A percentile compares a stretch with the other conserved stretches of the same genome.
phyloP scores from a whole-genome alignment of 2,888 invertebrate species.

The Xylota segnis region DNA sequence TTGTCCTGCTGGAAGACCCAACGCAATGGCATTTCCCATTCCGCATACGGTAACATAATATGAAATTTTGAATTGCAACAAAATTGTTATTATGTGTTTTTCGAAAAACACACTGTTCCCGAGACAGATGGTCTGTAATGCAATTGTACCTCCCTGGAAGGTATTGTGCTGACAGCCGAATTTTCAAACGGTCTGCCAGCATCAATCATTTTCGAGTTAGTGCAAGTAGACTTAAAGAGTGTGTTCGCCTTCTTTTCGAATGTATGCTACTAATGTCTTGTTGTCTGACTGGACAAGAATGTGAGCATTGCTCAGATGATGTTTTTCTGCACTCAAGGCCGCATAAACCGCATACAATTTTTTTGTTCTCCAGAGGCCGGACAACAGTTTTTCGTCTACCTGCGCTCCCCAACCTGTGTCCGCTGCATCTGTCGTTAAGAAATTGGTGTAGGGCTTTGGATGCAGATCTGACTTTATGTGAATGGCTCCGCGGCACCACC shows the following conservation, averaged over 20 bases:
- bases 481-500: constrained; percentile 36
- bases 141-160: constrained; percentile 55
- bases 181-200: constrained; percentile 39
- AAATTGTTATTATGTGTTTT: no score
- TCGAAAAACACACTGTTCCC: no score
- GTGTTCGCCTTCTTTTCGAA: constrained; percentile 21
- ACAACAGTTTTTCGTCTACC: not conserved
- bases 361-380: not conserved
- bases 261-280: constrained; percentile 20
- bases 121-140: constrained; percentile 46
- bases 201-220: constrained; percentile 24
- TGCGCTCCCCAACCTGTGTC: constrained; percentile 12
- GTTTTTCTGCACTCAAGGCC: constrained; percentile 18
- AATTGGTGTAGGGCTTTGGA: not conserved
- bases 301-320: constrained; percentile 26
- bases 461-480: not conserved
- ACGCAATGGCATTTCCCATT: no score
- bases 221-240: constrained; percentile 8
- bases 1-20: no score
- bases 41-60: no score
- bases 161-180: constrained; percentile 45
- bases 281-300: constrained; percentile 34
- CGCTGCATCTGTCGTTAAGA: not conserved
- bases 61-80: no score
- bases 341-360: constrained; percentile 25